A percentile compares a stretch with the other conserved stretches of the same genome.
Conservation (phyloP, 2,888 invertebrate species). For the Lithophane semibrunnea region DNA sequence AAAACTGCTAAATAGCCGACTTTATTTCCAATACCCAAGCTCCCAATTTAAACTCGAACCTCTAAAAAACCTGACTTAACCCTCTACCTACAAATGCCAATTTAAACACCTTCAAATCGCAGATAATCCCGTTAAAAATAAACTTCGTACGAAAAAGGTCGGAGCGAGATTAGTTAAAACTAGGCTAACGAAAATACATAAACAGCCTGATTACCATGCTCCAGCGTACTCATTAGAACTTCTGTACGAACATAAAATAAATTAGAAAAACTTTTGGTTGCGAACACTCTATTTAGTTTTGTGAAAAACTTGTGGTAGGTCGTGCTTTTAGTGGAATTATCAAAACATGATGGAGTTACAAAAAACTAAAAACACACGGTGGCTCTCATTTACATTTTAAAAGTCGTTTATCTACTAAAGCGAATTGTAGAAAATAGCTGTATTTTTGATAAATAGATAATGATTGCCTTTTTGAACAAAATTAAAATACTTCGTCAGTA, state of each 20-base stretch:
- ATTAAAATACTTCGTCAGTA: not conserved
- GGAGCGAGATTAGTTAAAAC: conserved; percentile 55
- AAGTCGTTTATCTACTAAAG: not conserved
- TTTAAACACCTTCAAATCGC: conserved; percentile 36
- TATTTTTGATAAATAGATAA: not conserved
- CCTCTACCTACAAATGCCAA: conserved; percentile 29
- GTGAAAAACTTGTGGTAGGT: conserved; percentile 23
- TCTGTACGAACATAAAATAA: conserved; percentile 48
- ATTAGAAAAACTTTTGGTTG: conserved; percentile 56
- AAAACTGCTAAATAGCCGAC: not conserved
- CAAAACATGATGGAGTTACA: not conserved
- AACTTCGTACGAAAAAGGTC: conserved; percentile 34
- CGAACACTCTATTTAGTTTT: conserved; percentile 10
- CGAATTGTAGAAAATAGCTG: no score
- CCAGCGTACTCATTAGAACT: conserved; percentile 55
- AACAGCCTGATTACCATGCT: conserved; percentile 56
- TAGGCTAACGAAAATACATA: conserved; percentile 57
- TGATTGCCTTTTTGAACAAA: not conserved
- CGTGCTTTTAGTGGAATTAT: not conserved
- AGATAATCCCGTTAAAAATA: conserved; percentile 21
- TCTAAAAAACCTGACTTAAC: conserved; percentile 6
- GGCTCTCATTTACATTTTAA: not conserved
- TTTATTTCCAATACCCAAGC: not conserved
- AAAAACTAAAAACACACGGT: not conserved
- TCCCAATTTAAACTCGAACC: conserved; percentile 12